These are phyloP conservation scores for Dicyrtomina minuta DNA, from an alignment of 2,888 invertebrate genomes.

Conservation along the genomic window DNA sequence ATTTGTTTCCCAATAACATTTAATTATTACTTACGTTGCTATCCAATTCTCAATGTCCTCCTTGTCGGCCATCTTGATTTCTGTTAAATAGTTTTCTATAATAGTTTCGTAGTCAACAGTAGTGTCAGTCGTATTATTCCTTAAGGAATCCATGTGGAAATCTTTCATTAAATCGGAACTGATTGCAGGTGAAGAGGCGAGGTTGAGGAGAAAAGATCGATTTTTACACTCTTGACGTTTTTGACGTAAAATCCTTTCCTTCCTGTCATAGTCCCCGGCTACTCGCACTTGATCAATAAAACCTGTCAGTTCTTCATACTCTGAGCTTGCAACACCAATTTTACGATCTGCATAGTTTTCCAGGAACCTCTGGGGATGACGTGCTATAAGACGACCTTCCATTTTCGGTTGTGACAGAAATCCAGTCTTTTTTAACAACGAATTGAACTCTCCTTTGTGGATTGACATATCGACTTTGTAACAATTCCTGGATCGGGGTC, in stretches of 20 bases:
- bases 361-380: slow-evolving; percentile 19
- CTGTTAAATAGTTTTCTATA: slow-evolving; percentile 41
- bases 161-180: slow-evolving; percentile 11
- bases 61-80: slow-evolving; percentile 42
- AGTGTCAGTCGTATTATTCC: background rate
- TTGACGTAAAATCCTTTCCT: slow-evolving; percentile 13
- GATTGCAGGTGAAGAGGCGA: slow-evolving; percentile 21
- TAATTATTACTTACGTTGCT: slow-evolving; percentile 32
- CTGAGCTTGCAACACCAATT: slow-evolving; percentile 12
- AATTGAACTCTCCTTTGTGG: slow-evolving; percentile 25
- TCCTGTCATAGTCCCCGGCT: slow-evolving; percentile 11
- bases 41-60: slow-evolving; percentile 42
- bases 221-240: slow-evolving; percentile 24
- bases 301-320: slow-evolving; percentile 25
- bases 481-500: too few relatives aligned
- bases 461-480: slow-evolving; percentile 17
- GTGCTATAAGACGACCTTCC: slow-evolving; percentile 23
- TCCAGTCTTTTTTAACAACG: slow-evolving; percentile 13
- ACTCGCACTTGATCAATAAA: slow-evolving; percentile 29
- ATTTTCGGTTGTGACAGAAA: slow-evolving; percentile 23
- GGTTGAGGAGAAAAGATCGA: slow-evolving; percentile 22
- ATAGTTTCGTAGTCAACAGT: slow-evolving; percentile 32
- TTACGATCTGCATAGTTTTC: slow-evolving; percentile 28
- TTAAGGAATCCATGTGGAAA: slow-evolving; percentile 10
- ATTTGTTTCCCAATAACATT: too few relatives aligned